These are phyloP conservation scores for Chloromyia formosa DNA, from an alignment of 2,888 invertebrate genomes.

Conservation along the genomic window DNA sequence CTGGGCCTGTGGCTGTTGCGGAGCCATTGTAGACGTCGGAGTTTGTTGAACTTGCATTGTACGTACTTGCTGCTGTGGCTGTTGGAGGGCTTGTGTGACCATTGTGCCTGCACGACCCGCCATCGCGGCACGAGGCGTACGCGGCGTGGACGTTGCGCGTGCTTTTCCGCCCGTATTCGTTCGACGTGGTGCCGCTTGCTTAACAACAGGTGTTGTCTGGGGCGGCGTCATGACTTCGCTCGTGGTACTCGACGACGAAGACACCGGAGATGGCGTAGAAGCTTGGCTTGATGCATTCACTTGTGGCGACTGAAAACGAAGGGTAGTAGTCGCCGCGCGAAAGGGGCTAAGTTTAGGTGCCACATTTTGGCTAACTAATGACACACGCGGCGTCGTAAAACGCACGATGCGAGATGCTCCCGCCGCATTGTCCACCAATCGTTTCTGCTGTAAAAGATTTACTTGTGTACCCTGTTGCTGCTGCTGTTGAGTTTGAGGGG, in stretches of 20 bases:
- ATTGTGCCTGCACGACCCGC: not conserved
- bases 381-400: constrained; percentile 4
- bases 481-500: constrained; percentile 52
- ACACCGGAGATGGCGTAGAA: constrained; percentile 32
- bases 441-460: constrained; percentile 19
- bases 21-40: no score
- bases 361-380: constrained; percentile 8
- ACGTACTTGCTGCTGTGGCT: constrained; percentile 45
- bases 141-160: not conserved
- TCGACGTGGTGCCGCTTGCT: not conserved
- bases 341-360: constrained; percentile 36
- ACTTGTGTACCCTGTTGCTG: constrained; percentile 44
- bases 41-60: no score
- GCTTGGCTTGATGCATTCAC: constrained; percentile 42
- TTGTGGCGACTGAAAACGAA: constrained; percentile 22
- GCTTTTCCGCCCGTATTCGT: constrained; percentile 6
- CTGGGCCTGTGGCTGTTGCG: constrained; percentile 45
- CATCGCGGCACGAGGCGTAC: not conserved
- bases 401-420: constrained; percentile 2
- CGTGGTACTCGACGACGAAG: constrained; percentile 46
- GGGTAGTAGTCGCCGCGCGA: constrained; percentile 14
- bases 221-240: constrained; percentile 17
- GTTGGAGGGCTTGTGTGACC: constrained; percentile 18
- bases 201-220: not conserved
- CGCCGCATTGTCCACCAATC: not conserved